These are phyloP conservation scores for Urophycis tenuis DNA, from an alignment of 2,797 vertebrate genomes.

Conservation along the genomic window DNA sequence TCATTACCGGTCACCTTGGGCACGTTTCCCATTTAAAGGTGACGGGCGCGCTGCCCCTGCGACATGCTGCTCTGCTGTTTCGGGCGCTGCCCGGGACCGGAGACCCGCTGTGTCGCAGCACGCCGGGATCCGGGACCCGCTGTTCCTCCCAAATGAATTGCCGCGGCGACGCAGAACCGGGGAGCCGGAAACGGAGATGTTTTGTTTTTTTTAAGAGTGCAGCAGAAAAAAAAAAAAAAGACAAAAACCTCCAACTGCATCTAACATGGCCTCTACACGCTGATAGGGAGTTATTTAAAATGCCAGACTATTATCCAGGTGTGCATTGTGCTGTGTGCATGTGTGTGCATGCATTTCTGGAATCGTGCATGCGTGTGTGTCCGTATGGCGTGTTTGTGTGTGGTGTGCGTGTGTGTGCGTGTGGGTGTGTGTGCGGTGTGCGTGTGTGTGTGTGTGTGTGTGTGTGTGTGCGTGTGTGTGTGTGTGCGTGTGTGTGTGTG, in stretches of 20 bases:
- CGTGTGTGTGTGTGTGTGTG: constrained; percentile 7
- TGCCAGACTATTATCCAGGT: constrained; percentile 39
- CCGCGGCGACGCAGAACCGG: neutral
- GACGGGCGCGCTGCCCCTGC: constrained; percentile 57
- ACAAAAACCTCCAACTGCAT: constrained; percentile 25
- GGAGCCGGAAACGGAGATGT: neutral
- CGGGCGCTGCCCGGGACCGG: constrained; percentile 32
- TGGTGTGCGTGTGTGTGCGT: constrained; percentile 7
- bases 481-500: constrained; percentile 3
- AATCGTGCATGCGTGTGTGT: constrained; percentile 11
- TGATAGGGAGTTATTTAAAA: constrained; percentile 31
- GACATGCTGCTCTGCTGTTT: constrained; percentile 44
- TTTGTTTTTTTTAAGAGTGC: neutral
- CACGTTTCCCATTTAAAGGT: constrained; percentile 62
- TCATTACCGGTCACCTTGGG: constrained; percentile 68
- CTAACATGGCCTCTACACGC: constrained; percentile 18
- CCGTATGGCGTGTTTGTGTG: constrained; percentile 10
- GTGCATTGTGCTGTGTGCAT: neutral
- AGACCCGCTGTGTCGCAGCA: constrained; percentile 45
- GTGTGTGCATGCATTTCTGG: constrained; percentile 14
- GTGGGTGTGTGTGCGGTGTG: constrained; percentile 20
- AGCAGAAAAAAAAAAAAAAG: neutral
- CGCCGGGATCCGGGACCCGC: constrained; percentile 44
- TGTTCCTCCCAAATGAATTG: constrained; percentile 51
- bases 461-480: constrained; percentile 12